Percentiles rank a stretch among this genome's conserved stretches.
phyloP scores from a whole-genome alignment of 2,113 vertebrate genomes.

The Columba janthina region DNA sequence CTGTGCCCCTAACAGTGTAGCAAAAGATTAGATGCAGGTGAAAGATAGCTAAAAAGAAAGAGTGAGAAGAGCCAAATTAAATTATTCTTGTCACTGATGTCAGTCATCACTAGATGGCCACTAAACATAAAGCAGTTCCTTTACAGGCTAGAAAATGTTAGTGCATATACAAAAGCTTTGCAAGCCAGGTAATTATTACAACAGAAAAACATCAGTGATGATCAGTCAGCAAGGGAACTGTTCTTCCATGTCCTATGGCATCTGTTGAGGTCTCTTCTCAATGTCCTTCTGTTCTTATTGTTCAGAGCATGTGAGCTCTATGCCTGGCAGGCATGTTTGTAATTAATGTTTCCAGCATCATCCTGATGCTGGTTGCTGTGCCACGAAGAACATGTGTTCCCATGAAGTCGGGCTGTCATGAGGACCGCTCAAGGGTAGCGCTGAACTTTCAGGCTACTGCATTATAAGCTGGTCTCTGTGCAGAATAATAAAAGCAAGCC shows the following conservation, averaged over 20 bases:
- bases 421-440: neutral
- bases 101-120: neutral
- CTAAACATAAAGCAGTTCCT: neutral
- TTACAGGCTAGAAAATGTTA: neutral
- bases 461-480: neutral
- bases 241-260: neutral
- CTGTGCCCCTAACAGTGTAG: neutral
- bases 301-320: neutral
- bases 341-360: neutral
- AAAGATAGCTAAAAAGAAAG: neutral
- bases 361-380: neutral
- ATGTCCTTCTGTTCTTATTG: neutral
- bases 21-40: neutral
- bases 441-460: neutral
- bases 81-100: neutral
- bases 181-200: neutral
- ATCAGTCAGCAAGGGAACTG: neutral
- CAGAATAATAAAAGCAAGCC: neutral
- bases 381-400: neutral
- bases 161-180: neutral
- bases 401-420: neutral
- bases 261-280: neutral
- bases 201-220: neutral
- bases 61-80: neutral
- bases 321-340: constrained; percentile 12